Percentiles rank a stretch among this genome's conserved stretches.
These are phyloP conservation scores for Nymphalis c-album DNA, from an alignment of 2,888 invertebrate species.

Conservation along the genomic window DNA sequence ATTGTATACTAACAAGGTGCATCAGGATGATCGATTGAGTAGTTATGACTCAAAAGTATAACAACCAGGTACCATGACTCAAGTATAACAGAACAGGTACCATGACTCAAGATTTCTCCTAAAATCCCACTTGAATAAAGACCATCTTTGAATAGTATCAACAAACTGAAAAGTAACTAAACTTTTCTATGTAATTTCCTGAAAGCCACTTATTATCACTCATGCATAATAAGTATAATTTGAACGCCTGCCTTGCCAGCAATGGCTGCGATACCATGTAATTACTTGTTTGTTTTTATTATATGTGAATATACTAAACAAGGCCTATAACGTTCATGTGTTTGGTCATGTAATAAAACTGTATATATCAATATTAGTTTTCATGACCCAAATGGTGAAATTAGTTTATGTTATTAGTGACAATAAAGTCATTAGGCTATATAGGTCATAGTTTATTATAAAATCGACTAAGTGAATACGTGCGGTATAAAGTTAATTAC, in stretches of 20 bases:
- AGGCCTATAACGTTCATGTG: conserved; percentile 16
- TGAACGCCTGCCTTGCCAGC: neutral
- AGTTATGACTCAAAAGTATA: too few species aligned
- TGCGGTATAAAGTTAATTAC: conserved; percentile 21
- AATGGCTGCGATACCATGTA: neutral
- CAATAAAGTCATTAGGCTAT: conserved; percentile 37
- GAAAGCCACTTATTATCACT: neutral
- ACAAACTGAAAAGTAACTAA: too few species aligned
- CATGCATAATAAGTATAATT: neutral
- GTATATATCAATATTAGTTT: conserved; percentile 35
- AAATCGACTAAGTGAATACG: conserved; percentile 28
- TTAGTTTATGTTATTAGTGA: conserved; percentile 37
- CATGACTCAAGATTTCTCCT: too few species aligned
- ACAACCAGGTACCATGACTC: too few species aligned
- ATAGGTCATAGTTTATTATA: conserved; percentile 31
- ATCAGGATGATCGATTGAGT: too few species aligned
- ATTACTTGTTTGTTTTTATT: neutral
- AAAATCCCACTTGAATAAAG: too few species aligned
- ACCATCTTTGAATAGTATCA: too few species aligned
- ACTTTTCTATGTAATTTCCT: too few species aligned
- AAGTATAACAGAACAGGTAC: too few species aligned
- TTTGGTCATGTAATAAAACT: conserved; percentile 24
- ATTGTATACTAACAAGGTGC: too few species aligned
- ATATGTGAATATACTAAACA: conserved; percentile 6
- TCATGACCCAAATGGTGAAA: conserved; percentile 35